phyloP scores from a whole-genome alignment of 2,797 vertebrate species.

The Enteromius radiatus region DNA sequence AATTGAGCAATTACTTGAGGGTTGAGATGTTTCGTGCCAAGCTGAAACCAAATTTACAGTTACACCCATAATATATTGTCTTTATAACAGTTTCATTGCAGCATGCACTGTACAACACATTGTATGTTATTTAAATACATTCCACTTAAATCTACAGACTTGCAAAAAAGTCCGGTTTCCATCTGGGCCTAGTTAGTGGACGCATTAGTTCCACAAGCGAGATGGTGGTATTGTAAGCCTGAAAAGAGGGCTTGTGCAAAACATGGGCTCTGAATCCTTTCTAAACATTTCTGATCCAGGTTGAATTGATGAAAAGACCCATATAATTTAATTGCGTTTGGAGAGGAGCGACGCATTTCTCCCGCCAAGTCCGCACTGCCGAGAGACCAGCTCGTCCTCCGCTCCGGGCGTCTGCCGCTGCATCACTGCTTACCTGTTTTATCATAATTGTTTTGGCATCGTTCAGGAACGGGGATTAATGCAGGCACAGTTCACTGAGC shows the following conservation, averaged over 20 bases:
- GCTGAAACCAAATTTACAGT: too few species aligned
- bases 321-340: slow-evolving; percentile 30
- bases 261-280: not conserved
- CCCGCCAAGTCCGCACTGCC: slow-evolving; percentile 28
- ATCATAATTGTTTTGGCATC: slow-evolving; percentile 50
- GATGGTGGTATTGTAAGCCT: not conserved
- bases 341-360: not conserved
- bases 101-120: too few species aligned
- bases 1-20: too few species aligned
- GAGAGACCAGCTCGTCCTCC: slow-evolving; percentile 3
- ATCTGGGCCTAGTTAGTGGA: not conserved
- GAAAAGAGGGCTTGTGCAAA: not conserved
- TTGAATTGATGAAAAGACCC: slow-evolving; percentile 19
- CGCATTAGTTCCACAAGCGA: not conserved
- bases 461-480: slow-evolving; percentile 42
- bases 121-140: not conserved
- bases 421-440: slow-evolving; percentile 48
- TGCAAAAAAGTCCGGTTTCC: not conserved
- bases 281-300: not conserved
- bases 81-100: not conserved
- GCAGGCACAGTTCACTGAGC: slow-evolving; percentile 42
- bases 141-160: not conserved
- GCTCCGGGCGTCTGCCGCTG: not conserved
- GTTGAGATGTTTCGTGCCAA: too few species aligned
- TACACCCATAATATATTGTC: too few species aligned